Evolutionary conservation across 2,888 invertebrate genomes (phyloP).

Genomic region (Noctua janthe): DNA sequence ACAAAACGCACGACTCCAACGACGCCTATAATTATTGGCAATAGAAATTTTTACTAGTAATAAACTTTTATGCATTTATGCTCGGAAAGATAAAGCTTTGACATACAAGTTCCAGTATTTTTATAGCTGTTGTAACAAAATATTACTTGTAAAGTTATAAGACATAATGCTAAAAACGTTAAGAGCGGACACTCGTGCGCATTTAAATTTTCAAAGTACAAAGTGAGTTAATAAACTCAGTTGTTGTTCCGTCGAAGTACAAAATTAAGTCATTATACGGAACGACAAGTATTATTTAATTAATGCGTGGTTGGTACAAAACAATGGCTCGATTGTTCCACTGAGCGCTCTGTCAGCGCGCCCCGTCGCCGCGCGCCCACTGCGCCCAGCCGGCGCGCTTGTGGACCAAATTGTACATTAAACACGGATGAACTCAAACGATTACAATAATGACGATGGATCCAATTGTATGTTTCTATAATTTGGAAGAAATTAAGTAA

Average conservation of each 20-base stretch:
- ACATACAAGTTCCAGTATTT: constrained; percentile 59
- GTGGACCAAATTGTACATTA: constrained; percentile 52
- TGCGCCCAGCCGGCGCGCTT: constrained; percentile 27
- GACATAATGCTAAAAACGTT: constrained; percentile 57
- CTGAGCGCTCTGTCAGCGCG: constrained; percentile 65
- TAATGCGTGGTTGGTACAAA: constrained; percentile 78
- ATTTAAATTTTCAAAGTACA: constrained; percentile 62
- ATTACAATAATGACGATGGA: constrained; percentile 36
- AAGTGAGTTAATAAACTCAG: constrained; percentile 66
- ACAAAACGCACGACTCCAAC: constrained; percentile 46
- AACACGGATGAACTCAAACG: constrained; percentile 46
- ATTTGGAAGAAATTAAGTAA: constrained; percentile 21
- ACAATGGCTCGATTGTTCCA: constrained; percentile 81
- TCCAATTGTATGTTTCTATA: constrained; percentile 23
- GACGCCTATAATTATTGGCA: constrained; percentile 62
- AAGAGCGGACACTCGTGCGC: constrained; percentile 57
- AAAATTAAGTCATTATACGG: constrained; percentile 80
- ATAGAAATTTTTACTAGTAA: constrained; percentile 68
- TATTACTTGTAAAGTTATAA: constrained; percentile 67
- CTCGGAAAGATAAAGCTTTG: constrained; percentile 58
- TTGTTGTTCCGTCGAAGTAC: constrained; percentile 68
- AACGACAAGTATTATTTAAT: constrained; percentile 79
- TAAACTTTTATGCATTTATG: constrained; percentile 65
- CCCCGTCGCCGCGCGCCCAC: constrained; percentile 64
- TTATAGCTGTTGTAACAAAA: constrained; percentile 70